These are phyloP conservation scores for Poecilia wingei DNA, from an alignment of 2,797 vertebrate species.

Conservation along the genomic window DNA sequence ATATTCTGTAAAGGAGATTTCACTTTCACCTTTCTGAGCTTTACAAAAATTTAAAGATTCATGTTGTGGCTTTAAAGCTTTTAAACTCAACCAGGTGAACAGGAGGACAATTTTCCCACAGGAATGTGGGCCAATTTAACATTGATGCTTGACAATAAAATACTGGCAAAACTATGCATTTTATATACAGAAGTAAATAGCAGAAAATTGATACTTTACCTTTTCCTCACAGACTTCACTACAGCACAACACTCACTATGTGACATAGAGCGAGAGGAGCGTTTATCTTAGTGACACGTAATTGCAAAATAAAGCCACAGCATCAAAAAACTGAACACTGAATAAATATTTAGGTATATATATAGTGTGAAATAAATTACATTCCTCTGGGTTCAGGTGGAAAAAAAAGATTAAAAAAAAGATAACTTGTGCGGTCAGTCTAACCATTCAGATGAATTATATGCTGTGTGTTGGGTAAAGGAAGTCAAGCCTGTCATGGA, in stretches of 20 bases:
- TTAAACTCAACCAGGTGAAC: background rate
- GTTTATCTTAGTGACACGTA: background rate
- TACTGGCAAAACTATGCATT: background rate
- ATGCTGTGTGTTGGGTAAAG: background rate
- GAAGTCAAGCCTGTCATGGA: background rate
- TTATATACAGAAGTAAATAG: background rate
- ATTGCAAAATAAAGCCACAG: background rate
- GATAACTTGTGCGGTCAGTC: too few species aligned
- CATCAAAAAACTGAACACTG: background rate
- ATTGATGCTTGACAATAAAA: background rate
- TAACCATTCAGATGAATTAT: background rate
- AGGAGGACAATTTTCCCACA: background rate
- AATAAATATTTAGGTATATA: background rate
- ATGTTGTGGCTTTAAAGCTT: background rate
- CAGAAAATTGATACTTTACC: background rate
- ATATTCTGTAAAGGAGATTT: background rate
- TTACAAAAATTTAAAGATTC: background rate
- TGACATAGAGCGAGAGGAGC: background rate
- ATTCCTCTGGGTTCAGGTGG: background rate
- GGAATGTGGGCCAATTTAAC: background rate
- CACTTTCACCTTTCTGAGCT: background rate
- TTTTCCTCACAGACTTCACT: background rate
- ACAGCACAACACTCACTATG: background rate
- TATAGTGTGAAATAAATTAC: background rate
- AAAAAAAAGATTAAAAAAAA: too few species aligned